A percentile compares a stretch with the other conserved stretches of the same genome.
These are phyloP conservation scores for Micronycteris hirsuta DNA, from an alignment of 2,113 vertebrate genomes.

Conservation along the genomic window DNA sequence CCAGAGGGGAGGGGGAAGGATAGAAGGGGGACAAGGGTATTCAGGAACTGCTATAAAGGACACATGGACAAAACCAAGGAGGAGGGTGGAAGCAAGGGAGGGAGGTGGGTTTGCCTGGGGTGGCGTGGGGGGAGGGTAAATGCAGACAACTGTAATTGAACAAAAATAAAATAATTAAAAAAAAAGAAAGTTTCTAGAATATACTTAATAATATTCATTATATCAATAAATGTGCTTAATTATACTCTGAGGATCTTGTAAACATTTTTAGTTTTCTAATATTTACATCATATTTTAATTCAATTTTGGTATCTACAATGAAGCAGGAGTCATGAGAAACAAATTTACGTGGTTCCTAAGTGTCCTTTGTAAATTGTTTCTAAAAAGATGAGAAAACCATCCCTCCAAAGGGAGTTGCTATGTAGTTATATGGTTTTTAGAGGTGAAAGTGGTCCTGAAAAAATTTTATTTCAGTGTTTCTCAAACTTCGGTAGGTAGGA, in stretches of 20 bases:
- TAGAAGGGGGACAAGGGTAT: too few relatives aligned
- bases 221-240: not conserved
- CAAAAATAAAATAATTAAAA: too few relatives aligned
- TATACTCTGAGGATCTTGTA: not conserved
- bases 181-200: not conserved
- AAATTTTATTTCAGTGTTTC: not conserved
- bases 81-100: too few relatives aligned
- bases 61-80: too few relatives aligned
- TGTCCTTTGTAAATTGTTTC: not conserved
- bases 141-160: too few relatives aligned
- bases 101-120: too few relatives aligned
- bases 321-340: not conserved
- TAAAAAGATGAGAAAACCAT: not conserved
- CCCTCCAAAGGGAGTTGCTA: not conserved
- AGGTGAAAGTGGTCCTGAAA: not conserved
- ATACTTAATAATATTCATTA: not conserved
- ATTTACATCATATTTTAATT: not conserved
- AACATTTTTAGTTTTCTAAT: not conserved
- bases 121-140: too few relatives aligned
- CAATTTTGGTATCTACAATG: not conserved
- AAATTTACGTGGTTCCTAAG: not conserved
- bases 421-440: not conserved
- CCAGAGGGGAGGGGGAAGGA: too few relatives aligned
- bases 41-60: too few relatives aligned
- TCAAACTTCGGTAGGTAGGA: not conserved